A percentile compares a stretch with the other conserved stretches of the same genome.
Evolutionary conservation across 2,888 invertebrate genomes (phyloP).

Genomic region (Ophion ellenae): DNA sequence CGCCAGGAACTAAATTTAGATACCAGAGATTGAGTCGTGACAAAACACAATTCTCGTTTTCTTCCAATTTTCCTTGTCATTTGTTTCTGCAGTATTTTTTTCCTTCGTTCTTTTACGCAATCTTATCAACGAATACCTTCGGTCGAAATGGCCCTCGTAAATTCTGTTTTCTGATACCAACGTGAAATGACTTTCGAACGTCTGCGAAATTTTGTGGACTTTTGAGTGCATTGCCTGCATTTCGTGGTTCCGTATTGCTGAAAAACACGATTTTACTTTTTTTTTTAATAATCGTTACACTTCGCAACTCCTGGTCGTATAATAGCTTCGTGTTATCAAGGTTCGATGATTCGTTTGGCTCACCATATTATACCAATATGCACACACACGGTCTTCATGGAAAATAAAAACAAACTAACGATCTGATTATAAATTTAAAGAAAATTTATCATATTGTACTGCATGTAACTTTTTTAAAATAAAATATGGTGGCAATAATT

Average conservation of each 20-base stretch:
- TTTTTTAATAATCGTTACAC: too few relatives aligned
- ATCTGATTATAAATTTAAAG: too few relatives aligned
- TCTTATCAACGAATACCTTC: background rate
- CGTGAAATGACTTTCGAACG: background rate
- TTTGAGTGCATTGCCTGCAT: too few relatives aligned
- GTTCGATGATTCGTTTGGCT: too few relatives aligned
- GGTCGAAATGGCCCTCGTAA: background rate
- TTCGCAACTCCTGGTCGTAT: too few relatives aligned
- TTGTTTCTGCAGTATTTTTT: background rate
- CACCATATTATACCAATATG: too few relatives aligned
- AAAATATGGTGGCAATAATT: background rate
- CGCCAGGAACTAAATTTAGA: conserved; percentile 50
- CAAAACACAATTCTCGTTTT: conserved; percentile 30
- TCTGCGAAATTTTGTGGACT: too few relatives aligned
- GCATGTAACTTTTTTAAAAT: background rate
- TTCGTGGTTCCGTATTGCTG: too few relatives aligned
- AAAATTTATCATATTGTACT: background rate
- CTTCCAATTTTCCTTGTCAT: conserved; percentile 33
- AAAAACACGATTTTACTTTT: too few relatives aligned
- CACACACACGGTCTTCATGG: too few relatives aligned
- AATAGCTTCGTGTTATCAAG: too few relatives aligned
- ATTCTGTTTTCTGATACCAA: background rate
- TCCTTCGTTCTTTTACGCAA: background rate
- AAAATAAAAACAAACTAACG: too few relatives aligned
- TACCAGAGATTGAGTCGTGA: conserved; percentile 29